A percentile compares a stretch with the other conserved stretches of the same genome.
phyloP scores from a whole-genome alignment of 2,113 vertebrate species.

The Grantiella picta region DNA sequence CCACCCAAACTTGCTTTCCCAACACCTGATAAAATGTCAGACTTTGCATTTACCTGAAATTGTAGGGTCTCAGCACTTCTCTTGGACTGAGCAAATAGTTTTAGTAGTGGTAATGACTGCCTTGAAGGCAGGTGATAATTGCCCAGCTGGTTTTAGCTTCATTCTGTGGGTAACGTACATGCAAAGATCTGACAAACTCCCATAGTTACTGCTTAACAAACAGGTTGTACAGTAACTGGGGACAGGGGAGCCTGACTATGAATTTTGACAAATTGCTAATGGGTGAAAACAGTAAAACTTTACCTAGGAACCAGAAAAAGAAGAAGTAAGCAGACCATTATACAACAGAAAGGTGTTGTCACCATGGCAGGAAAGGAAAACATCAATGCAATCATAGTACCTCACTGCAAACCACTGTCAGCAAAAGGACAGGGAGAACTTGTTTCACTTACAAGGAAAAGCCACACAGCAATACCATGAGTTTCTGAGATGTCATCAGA shows the following conservation, averaged over 20 bases:
- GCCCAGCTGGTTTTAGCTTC: neutral
- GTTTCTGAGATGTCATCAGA: neutral
- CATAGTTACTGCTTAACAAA: neutral
- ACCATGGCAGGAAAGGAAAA: neutral
- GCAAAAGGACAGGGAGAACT: neutral
- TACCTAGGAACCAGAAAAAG: neutral
- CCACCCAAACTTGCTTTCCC: neutral
- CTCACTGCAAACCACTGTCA: neutral
- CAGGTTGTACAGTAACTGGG: accelerated
- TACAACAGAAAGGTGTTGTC: neutral
- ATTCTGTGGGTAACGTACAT: neutral
- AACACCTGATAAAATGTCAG: neutral
- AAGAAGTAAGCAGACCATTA: neutral
- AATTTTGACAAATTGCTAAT: neutral
- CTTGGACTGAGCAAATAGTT: neutral
- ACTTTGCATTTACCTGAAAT: neutral
- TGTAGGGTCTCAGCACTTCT: neutral
- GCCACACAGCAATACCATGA: accelerated
- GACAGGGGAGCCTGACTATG: neutral
- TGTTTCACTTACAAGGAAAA: neutral
- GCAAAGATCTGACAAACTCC: neutral
- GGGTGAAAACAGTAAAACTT: neutral
- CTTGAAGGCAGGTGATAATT: neutral
- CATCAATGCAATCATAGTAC: accelerated
- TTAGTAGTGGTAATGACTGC: neutral